A percentile compares a stretch with the other conserved stretches of the same genome.
Evolutionary conservation across 2,113 vertebrate species (phyloP).

Genomic region (Xiphophorus couchianus): DNA sequence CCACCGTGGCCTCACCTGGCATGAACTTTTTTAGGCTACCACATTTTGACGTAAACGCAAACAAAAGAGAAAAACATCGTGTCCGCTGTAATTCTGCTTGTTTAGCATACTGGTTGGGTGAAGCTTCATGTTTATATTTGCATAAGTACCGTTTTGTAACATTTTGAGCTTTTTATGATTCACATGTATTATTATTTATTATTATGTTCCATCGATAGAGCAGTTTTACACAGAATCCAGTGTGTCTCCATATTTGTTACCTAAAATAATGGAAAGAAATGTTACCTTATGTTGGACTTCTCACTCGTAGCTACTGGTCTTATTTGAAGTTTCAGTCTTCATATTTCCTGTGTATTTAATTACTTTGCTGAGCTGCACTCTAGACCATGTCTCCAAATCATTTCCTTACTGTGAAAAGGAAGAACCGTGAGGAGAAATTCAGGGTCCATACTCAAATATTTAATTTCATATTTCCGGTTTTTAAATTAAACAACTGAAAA

Average conservation of each 20-base stretch:
- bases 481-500: conserved; percentile 43
- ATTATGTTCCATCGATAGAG: not conserved
- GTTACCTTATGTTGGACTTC: not conserved
- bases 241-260: not conserved
- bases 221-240: not conserved
- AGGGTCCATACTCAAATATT: conserved; percentile 17
- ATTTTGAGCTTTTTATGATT: not conserved
- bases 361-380: conserved; percentile 5
- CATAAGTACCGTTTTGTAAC: not conserved
- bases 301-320: not conserved
- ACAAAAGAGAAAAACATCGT: not conserved
- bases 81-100: conserved; percentile 6
- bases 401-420: conserved; percentile 1
- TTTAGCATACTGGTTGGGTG: not conserved
- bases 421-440: conserved; percentile 2
- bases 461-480: conserved; percentile 42
- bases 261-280: not conserved
- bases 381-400: conserved; percentile 21
- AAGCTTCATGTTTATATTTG: not conserved
- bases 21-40: not conserved
- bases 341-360: conserved; percentile 8
- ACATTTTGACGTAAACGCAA: not conserved
- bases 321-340: conserved; percentile 13
- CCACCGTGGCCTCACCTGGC: not conserved
- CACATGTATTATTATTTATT: not conserved